Evolutionary conservation across 2,888 invertebrate genomes (phyloP).

Genomic region (Siphlonurus alternatus): DNA sequence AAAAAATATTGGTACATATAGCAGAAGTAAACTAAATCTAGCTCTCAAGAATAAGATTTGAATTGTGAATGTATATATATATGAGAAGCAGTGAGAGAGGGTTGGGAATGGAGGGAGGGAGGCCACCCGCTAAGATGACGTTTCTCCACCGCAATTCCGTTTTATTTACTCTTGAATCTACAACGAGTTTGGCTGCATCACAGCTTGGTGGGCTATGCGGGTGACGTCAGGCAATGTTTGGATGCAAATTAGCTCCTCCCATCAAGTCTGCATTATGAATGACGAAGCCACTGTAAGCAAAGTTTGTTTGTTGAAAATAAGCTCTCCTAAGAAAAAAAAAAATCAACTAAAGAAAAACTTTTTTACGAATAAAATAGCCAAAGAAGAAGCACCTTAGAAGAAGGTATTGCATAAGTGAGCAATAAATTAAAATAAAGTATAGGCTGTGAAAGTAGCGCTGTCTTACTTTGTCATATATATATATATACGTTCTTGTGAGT

Average conservation of each 20-base stretch:
- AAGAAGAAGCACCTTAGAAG: background rate
- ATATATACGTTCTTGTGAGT: too few relatives aligned
- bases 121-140: background rate
- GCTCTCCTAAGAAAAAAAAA: background rate
- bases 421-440: background rate
- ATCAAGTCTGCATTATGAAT: background rate
- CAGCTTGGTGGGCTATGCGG: background rate
- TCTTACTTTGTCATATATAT: too few relatives aligned
- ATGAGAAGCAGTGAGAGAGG: too few relatives aligned
- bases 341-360: background rate
- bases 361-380: background rate
- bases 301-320: background rate
- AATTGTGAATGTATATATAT: background rate
- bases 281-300: background rate
- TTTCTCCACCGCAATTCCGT: background rate
- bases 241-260: background rate
- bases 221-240: background rate
- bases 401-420: background rate
- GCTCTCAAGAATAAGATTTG: background rate
- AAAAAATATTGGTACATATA: background rate
- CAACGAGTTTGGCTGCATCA: background rate
- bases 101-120: background rate
- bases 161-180: background rate
- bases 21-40: background rate
- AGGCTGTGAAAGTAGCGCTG: too few relatives aligned